These are phyloP conservation scores for Smittia aterrima DNA, from an alignment of 2,888 invertebrate genomes.

Conservation along the genomic window DNA sequence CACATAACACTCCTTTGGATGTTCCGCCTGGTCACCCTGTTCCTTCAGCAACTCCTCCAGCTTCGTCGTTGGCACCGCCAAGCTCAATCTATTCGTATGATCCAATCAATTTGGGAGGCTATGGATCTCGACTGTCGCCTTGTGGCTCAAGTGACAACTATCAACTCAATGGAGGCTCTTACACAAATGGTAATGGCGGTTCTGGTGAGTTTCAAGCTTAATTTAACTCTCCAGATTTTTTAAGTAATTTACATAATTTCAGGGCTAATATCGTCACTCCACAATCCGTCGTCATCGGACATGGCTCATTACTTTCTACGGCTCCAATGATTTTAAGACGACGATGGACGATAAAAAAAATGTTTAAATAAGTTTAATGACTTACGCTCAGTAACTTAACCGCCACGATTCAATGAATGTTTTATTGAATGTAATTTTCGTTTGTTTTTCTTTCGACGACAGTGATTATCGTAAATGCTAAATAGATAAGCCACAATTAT, in stretches of 20 bases:
- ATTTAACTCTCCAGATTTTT: not conserved
- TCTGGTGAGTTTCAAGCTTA: not conserved
- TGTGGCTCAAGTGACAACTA: slow-evolving; percentile 31
- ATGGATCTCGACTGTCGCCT: slow-evolving; percentile 29
- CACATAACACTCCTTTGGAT: slow-evolving; percentile 25
- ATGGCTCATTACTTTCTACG: slow-evolving; percentile 42
- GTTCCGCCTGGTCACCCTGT: not conserved
- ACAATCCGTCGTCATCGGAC: slow-evolving; percentile 34
- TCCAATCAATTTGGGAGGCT: slow-evolving; percentile 30
- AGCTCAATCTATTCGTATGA: slow-evolving; percentile 36
- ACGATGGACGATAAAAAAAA: not conserved
- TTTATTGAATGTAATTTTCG: slow-evolving; percentile 29
- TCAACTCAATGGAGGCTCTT: slow-evolving; percentile 39
- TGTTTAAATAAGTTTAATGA: slow-evolving; percentile 11
- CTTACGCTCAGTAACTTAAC: slow-evolving; percentile 7
- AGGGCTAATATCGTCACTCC: slow-evolving; percentile 39
- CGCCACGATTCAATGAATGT: slow-evolving; percentile 34
- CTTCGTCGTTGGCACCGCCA: slow-evolving; percentile 19
- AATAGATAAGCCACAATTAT: slow-evolving; percentile 14
- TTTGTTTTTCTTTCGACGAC: not conserved
- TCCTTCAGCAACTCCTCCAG: not conserved
- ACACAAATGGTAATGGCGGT: slow-evolving; percentile 28
- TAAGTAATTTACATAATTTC: not conserved
- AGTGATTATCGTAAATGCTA: not conserved
- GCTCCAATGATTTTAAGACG: slow-evolving; percentile 40